Evolutionary conservation across 1,140 invertebrate species (phyloP), one percentile per base, ranked within the genome.

Genomic region (Drosophila mauritiana): DNA sequence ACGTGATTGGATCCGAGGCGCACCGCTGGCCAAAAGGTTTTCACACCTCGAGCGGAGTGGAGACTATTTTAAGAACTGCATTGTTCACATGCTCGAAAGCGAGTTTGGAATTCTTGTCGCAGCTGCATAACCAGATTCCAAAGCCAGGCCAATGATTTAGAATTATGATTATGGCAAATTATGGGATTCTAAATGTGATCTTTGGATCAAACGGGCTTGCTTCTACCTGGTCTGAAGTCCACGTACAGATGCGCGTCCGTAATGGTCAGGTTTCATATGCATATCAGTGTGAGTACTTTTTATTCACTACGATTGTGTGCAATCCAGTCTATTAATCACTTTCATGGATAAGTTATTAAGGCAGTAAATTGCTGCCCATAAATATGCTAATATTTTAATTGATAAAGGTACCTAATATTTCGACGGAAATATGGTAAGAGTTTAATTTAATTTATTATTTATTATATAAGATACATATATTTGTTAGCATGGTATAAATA

Each of bases 1-100:
- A 91, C 88, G 88, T 91, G 88, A 84, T 91, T 82, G 57, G 79
- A 42, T 37, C 46, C 42, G 56, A 59, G 43, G 34, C 3, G 45
- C 53, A 36, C 51, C 12, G 59, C 12, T 37, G 73, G 61, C 67
- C 79, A 8, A 57, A 59, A 61, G 48, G 65, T 64, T 72, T 84
- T 79, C 74, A 73, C 79, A 84, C 76, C 70, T 70, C 65, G 31
- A 70, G 20, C 20, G 34, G 75, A 55, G 20, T 27, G 31, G 79
- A 55, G 79, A 68, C 67, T 78, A 77, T 86, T 76, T 57, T 56
- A 68, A 72, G 80, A 78, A 75, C 72, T 65, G 61, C 70, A 85
- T 65, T 75, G 75, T 76, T 62, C 51, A 51, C 43, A 72, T 80
- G 72, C 70, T 84, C 72, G 52, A 83, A 59, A 59, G 72, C 74